phyloP scores from a whole-genome alignment of 92 coral and sea anemone genomes.

The Paragorgia papillata region DNA sequence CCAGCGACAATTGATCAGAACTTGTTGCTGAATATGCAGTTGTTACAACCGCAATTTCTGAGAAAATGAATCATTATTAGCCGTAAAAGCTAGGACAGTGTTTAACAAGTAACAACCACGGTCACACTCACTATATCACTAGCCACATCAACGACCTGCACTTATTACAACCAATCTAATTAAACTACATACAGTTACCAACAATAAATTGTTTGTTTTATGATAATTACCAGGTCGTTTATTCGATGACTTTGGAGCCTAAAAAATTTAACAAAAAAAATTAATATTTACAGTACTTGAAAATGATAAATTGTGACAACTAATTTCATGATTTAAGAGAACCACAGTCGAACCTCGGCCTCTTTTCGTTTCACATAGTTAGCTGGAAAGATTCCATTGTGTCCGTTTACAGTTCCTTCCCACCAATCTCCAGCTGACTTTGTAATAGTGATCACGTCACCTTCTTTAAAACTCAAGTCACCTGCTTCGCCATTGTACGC shows the following conservation, averaged over 20 bases:
- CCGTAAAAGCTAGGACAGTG: no score
- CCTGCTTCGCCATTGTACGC: constrained; percentile 83
- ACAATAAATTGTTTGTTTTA: no score
- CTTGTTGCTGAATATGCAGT: constrained; percentile 85
- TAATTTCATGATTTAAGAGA: no score
- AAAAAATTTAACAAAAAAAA: neutral
- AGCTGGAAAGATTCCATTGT: constrained; percentile 88
- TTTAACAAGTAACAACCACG: no score
- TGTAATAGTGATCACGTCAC: constrained; percentile 75
- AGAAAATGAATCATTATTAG: neutral
- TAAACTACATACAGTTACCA: no score
- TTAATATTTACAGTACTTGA: no score
- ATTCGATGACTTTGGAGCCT: constrained; percentile 77
- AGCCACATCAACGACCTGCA: no score
- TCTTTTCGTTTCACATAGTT: constrained; percentile 93
- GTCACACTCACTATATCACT: no score
- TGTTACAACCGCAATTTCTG: constrained; percentile 90
- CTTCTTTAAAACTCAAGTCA: constrained; percentile 83
- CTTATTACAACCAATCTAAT: no score
- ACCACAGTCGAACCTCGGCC: constrained; percentile 71
- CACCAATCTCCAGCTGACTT: constrained; percentile 96
- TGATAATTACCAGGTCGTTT: constrained; percentile 80
- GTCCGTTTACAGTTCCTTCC: constrained; percentile 84
- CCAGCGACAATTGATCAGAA: constrained; percentile 82
- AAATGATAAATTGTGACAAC: no score